Evolutionary conservation across 2,113 vertebrate genomes (phyloP).

Genomic region (Equus przewalskii): DNA sequence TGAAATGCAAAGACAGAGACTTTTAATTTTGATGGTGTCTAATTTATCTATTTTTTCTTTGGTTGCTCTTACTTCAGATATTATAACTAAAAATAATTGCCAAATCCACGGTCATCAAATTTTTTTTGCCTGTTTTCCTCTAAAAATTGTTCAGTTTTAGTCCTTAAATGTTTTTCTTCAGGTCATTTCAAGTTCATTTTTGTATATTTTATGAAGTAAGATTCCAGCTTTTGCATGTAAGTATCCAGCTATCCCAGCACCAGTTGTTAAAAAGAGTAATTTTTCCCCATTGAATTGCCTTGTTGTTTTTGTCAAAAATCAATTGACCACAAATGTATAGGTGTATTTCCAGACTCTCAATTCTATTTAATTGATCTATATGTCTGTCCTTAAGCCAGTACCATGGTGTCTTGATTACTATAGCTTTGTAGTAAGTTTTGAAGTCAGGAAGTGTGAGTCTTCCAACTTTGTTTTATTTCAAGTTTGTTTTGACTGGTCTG

Average conservation of each 20-base stretch:
- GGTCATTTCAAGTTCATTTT: not conserved
- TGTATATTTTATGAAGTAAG: not conserved
- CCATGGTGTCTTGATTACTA: not conserved
- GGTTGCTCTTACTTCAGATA: not conserved
- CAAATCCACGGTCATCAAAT: not conserved
- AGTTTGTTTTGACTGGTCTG: not conserved
- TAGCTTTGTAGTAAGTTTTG: not conserved
- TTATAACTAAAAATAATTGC: not conserved
- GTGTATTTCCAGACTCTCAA: not conserved
- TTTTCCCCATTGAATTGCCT: not conserved
- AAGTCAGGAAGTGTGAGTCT: not conserved
- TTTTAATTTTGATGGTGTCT: not conserved
- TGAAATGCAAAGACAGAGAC: not conserved
- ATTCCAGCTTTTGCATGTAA: not conserved
- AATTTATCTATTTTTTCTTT: not conserved
- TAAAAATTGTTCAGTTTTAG: not conserved
- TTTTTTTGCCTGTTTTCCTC: not conserved
- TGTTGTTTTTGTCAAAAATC: not conserved
- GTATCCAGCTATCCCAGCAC: not conserved
- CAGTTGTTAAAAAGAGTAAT: not conserved
- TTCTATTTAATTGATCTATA: not conserved
- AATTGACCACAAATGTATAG: not conserved
- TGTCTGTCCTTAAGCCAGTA: not conserved
- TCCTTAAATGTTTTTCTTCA: not conserved
- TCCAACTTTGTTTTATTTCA: constrained; percentile 8